phyloP scores from a whole-genome alignment of 2,888 invertebrate species.

The Callimorpha dominula region DNA sequence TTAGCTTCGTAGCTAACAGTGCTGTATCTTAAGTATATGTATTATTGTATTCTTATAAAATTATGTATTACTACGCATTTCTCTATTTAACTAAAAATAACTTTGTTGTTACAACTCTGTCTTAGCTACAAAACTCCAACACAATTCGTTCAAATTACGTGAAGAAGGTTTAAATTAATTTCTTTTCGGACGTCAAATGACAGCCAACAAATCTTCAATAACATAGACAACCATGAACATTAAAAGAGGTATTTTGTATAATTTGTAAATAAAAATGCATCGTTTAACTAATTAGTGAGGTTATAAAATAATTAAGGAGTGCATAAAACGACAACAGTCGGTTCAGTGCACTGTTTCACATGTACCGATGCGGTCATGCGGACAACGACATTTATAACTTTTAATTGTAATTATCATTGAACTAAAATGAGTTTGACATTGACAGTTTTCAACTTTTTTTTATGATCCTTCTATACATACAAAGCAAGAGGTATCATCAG shows the following conservation, averaged over 20 bases:
- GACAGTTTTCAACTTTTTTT: neutral
- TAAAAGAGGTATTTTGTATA: constrained; percentile 20
- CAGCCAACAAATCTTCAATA: constrained; percentile 9
- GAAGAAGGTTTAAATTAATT: constrained; percentile 11
- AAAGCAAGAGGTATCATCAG: neutral
- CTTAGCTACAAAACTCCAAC: neutral
- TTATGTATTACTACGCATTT: too few species aligned
- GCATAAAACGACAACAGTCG: constrained; percentile 18
- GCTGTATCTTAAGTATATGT: too few species aligned
- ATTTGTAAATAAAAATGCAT: constrained; percentile 25
- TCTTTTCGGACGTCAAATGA: constrained; percentile 5
- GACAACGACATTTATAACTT: constrained; percentile 3
- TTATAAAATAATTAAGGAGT: constrained; percentile 30
- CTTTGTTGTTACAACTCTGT: neutral
- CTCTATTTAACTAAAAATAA: neutral
- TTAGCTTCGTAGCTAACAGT: neutral
- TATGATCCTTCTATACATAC: neutral
- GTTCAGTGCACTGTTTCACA: constrained; percentile 38
- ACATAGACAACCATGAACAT: constrained; percentile 11
- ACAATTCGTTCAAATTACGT: neutral
- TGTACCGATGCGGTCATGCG: constrained; percentile 23
- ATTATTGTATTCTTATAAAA: too few species aligned
- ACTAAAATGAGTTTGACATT: constrained; percentile 7
- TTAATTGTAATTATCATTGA: constrained; percentile 1
- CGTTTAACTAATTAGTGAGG: constrained; percentile 23